A percentile compares a stretch with the other conserved stretches of the same genome.
Evolutionary conservation across 2,797 vertebrate species (phyloP).

Genomic region (Sciaenops ocellatus): DNA sequence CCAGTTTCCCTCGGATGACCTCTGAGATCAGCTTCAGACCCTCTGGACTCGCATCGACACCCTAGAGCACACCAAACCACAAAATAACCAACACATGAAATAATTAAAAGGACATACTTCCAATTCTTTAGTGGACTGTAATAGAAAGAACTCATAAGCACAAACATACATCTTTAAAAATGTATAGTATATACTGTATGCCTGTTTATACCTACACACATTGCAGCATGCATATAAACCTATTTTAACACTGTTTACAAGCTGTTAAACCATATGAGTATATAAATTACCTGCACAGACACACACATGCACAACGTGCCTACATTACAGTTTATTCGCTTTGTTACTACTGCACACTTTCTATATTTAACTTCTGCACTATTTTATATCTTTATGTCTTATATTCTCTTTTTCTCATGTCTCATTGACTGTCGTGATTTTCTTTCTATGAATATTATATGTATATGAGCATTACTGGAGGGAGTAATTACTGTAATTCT

Average conservation of each 20-base stretch:
- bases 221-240: neutral
- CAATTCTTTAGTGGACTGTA: neutral
- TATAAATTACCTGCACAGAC: neutral
- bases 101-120: neutral
- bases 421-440: neutral
- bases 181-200: neutral
- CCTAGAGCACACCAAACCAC: slow-evolving; percentile 79
- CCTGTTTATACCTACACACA: neutral
- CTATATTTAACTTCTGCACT: too few relatives aligned
- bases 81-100: neutral
- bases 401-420: neutral
- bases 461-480: neutral
- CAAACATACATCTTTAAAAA: too few relatives aligned
- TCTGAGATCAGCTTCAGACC: slow-evolving; percentile 97
- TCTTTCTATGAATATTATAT: neutral
- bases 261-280: neutral
- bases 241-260: neutral
- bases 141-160: neutral
- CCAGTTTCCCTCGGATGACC: slow-evolving; percentile 90
- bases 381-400: too few relatives aligned
- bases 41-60: slow-evolving; percentile 92
- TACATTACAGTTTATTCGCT: too few relatives aligned
- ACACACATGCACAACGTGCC: too few relatives aligned
- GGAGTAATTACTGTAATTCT: neutral
- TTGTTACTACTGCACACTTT: too few relatives aligned